phyloP scores from a whole-genome alignment of 2,797 vertebrate species.

The Petrocephalus schoutedeni region DNA sequence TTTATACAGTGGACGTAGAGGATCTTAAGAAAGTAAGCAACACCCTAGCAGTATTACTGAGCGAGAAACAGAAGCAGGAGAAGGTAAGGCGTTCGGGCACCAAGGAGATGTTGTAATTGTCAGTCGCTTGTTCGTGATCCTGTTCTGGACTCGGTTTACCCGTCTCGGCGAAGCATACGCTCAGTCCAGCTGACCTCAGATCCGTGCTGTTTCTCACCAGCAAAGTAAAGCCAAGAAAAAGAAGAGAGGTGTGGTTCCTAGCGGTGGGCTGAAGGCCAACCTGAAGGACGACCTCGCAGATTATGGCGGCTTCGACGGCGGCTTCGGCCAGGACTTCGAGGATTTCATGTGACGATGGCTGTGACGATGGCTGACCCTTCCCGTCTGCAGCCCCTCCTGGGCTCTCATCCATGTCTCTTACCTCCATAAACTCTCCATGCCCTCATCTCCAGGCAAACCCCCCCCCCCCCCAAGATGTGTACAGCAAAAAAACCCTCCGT shows the following conservation, averaged over 20 bases:
- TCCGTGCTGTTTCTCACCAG: constrained; percentile 44
- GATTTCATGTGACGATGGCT: constrained; percentile 95
- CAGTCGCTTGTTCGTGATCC: background rate
- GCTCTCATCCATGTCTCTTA: constrained; percentile 83
- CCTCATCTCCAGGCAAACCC: constrained; percentile 12
- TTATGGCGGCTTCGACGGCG: constrained; percentile 84
- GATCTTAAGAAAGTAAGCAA: constrained; percentile 95
- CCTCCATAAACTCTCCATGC: constrained; percentile 49
- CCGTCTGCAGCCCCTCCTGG: constrained; percentile 61
- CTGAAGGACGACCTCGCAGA: constrained; percentile 87
- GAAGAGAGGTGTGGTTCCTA: constrained; percentile 86
- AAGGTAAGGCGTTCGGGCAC: constrained; percentile 71
- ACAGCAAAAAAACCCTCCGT: constrained; percentile 7
- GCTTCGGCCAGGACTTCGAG: constrained; percentile 89
- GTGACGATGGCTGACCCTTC: constrained; percentile 24
- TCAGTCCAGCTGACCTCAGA: background rate
- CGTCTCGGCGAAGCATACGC: background rate
- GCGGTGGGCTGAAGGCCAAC: constrained; percentile 89
- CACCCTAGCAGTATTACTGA: constrained; percentile 86
- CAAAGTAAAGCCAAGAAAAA: constrained; percentile 98
- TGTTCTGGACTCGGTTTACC: background rate
- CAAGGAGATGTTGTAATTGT: no score
- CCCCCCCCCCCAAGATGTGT: background rate
- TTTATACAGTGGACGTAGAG: constrained; percentile 84
- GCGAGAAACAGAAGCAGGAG: constrained; percentile 97